Base-by-base conservation (phyloP, 2,113 vertebrate species). In the Xiphorhynchus elegans region DNA sequence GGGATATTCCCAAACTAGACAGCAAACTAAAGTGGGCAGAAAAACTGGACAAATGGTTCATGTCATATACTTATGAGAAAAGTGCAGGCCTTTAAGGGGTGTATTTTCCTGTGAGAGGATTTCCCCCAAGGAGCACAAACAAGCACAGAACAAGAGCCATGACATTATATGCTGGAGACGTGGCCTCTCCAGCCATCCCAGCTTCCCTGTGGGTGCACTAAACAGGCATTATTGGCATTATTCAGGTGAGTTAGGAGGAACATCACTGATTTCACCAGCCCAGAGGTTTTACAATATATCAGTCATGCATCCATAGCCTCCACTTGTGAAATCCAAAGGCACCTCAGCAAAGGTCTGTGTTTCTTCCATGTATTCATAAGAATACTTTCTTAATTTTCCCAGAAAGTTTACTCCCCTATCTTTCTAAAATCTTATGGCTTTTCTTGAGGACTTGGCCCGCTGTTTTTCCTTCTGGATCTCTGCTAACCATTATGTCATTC, bases 141-240 rank as follows among this genome's bases (percentile, higher is more conserved):
- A 52, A 84, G 79, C 56, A 67, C 81, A 76, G 89, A 92, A 66
- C 3, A 18, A 94, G 91, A 96, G 93, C 64, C 53, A 31, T 46
- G 70, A 83, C 52, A 78, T 53, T 84, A 85, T 76, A 66, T 50
- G 35, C 84, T 81, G 39, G 40, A 67, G 77, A 76, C 31, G 68
- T 68, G 77, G 15, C 55, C 15, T 55, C 9, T 59, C 46, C 50
- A 10, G 10, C 84, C 37, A n/a, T 49, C 13, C 8, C 24, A 17
- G 16, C 35, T 87, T 92, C 77, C 37, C 33, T 49, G 1, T 4
- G 10, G 49, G 28, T 40, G 25, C 42, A 62, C n/a, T 66, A 18
- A 76, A 64, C 2, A 8, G n/a, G 20, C 5, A 5, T 33, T 47
- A 49, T 35, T 63, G 40, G 40, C 39, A 40, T 40, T 40, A 40